These are phyloP conservation scores for Rhabdornis inornatus DNA, from an alignment of 2,113 vertebrate species.

Conservation along the genomic window DNA sequence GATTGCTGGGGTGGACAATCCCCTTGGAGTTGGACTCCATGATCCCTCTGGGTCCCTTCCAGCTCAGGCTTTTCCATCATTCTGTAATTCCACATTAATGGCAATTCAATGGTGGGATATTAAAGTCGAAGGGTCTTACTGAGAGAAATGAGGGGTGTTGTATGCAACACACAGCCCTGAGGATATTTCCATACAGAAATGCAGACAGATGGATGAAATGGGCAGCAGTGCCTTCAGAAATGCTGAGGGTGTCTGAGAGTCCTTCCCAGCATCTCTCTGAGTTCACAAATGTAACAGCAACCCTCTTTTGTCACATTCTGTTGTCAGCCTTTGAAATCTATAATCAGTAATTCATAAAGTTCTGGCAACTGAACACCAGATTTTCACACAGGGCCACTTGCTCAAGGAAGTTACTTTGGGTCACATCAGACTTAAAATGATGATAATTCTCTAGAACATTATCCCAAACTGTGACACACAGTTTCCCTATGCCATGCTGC, in stretches of 20 bases:
- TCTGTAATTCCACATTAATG: background rate
- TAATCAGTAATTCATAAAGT: background rate
- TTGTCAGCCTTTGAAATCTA: background rate
- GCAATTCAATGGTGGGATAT: background rate
- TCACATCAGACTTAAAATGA: background rate
- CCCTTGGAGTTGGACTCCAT: background rate
- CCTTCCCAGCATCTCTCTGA: background rate
- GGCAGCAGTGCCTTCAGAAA: background rate
- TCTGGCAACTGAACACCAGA: background rate
- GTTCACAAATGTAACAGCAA: background rate
- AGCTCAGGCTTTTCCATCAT: background rate
- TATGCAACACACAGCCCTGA: rapidly evolving
- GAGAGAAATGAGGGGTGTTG: background rate
- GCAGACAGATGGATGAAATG: background rate
- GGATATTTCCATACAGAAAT: background rate
- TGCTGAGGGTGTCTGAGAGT: background rate
- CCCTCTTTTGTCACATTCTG: background rate
- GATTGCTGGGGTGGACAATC: no score
- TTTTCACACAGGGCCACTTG: background rate
- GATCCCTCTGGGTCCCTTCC: background rate
- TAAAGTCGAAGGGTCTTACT: background rate
- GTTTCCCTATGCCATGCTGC: background rate
- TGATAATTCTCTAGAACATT: background rate
- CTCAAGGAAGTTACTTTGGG: background rate
- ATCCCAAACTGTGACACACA: background rate